Conservation (phyloP, 2,888 invertebrate genomes). For the Scaptomyza parva region DNA sequence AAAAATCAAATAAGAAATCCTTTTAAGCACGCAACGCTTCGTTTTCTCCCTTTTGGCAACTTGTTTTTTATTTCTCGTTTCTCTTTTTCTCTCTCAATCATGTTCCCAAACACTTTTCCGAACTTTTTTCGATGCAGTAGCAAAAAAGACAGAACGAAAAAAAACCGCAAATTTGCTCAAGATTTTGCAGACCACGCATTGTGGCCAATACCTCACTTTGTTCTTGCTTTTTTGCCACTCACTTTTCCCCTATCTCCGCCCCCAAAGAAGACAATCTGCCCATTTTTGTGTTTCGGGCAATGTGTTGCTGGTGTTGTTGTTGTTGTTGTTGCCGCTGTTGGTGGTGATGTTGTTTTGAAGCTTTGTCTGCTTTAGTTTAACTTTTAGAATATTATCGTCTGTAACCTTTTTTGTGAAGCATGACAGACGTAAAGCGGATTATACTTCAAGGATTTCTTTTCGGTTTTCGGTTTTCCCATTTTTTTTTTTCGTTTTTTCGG, state of each 20-base stretch:
- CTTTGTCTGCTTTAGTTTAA: constrained; percentile 48
- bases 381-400: constrained; percentile 51
- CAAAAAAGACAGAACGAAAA: constrained; percentile 18
- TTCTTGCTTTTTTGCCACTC: constrained; percentile 7
- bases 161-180: constrained; percentile 54
- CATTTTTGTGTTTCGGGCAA: constrained; percentile 13
- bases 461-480: not conserved
- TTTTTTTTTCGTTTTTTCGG: constrained; percentile 1
- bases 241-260: not conserved
- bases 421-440: constrained; percentile 56
- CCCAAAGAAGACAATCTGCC: too few relatives aligned
- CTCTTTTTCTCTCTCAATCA: not conserved
- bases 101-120: constrained; percentile 25
- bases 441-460: constrained; percentile 44
- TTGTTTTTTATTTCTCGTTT: not conserved
- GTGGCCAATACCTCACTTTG: constrained; percentile 28
- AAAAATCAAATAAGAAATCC: constrained; percentile 69
- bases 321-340: constrained; percentile 46
- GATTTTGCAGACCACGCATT: constrained; percentile 44
- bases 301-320: constrained; percentile 34
- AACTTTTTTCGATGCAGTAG: constrained; percentile 44
- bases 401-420: constrained; percentile 39
- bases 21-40: constrained; percentile 44
- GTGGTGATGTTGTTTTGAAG: constrained; percentile 44
- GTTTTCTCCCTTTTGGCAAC: constrained; percentile 16